phyloP scores from a whole-genome alignment of 2,797 vertebrate genomes.

The Lagorchestes hirsutus region DNA sequence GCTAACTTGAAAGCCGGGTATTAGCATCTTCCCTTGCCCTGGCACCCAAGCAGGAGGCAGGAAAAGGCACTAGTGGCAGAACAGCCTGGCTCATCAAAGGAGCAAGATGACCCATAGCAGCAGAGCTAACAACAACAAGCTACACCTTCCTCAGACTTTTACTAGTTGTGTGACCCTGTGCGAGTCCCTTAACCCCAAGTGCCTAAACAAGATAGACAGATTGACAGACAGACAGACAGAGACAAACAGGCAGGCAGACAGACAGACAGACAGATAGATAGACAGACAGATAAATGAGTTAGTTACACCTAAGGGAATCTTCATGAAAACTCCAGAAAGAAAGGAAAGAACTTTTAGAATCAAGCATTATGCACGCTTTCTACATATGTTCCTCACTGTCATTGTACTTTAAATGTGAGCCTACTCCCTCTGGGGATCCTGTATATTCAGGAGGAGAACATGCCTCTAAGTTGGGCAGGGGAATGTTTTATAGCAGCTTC shows the following conservation, averaged over 20 bases:
- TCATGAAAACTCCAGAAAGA: not conserved
- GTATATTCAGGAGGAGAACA: not conserved
- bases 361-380: not conserved
- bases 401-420: not conserved
- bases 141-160: not conserved
- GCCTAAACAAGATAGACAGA: not conserved
- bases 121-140: not conserved
- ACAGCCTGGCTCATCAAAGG: not conserved
- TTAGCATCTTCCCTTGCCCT: not conserved
- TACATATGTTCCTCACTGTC: not conserved
- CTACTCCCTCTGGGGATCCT: not conserved
- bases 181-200: not conserved
- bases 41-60: not conserved
- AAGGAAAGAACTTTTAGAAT: not conserved
- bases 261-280: not conserved
- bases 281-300: not conserved
- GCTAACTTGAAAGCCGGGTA: not conserved
- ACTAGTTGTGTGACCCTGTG: not conserved
- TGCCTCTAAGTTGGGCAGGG: not conserved
- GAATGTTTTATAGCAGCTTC: not conserved
- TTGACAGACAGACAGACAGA: not conserved
- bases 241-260: too few relatives aligned
- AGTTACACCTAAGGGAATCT: not conserved
- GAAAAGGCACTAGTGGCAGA: not conserved
- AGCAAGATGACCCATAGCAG: not conserved